Conservation (phyloP, 2,888 invertebrate genomes). For the Trichopria drosophilae region DNA sequence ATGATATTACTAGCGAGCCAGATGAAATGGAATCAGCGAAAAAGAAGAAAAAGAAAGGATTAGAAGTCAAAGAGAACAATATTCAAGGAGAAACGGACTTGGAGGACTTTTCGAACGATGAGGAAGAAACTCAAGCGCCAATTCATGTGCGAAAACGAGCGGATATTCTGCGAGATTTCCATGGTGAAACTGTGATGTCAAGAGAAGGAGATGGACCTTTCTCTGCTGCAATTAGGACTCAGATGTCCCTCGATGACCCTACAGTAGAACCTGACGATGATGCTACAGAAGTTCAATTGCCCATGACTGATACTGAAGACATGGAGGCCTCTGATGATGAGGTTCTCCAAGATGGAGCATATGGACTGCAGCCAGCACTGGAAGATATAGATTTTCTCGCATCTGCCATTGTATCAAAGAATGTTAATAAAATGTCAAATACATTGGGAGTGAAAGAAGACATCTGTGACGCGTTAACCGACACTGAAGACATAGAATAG, state of each 20-base stretch:
- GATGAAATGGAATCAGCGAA: conserved; percentile 34
- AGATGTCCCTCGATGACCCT: conserved; percentile 44
- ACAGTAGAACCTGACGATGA: conserved; percentile 5
- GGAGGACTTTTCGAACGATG: conserved; percentile 53
- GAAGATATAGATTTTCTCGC: conserved; percentile 48
- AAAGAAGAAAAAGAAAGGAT: conserved; percentile 21
- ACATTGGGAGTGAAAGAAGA: conserved; percentile 41
- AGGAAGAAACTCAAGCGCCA: conserved; percentile 35
- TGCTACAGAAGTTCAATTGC: conserved; percentile 42
- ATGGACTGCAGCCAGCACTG: conserved; percentile 37
- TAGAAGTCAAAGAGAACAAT: conserved; percentile 36
- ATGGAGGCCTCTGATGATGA: conserved; percentile 55
- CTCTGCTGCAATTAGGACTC: conserved; percentile 52
- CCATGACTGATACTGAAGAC: conserved; percentile 53
- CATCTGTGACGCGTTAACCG: conserved; percentile 50
- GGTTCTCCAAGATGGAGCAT: conserved; percentile 42
- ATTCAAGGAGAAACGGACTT: conserved; percentile 51
- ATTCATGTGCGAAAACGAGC: conserved; percentile 44
- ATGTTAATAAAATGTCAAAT: conserved; percentile 48
- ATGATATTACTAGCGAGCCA: conserved; percentile 52
- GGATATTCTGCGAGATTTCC: conserved; percentile 49
- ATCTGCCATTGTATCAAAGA: conserved; percentile 51
- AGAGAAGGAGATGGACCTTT: conserved; percentile 56
- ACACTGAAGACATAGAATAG: conserved; percentile 54
- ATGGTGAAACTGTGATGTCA: conserved; percentile 52